Evolutionary conservation across 2,113 vertebrate genomes (phyloP), one percentile per base, ranked within the genome.

Genomic region (Xiphias gladius): DNA sequence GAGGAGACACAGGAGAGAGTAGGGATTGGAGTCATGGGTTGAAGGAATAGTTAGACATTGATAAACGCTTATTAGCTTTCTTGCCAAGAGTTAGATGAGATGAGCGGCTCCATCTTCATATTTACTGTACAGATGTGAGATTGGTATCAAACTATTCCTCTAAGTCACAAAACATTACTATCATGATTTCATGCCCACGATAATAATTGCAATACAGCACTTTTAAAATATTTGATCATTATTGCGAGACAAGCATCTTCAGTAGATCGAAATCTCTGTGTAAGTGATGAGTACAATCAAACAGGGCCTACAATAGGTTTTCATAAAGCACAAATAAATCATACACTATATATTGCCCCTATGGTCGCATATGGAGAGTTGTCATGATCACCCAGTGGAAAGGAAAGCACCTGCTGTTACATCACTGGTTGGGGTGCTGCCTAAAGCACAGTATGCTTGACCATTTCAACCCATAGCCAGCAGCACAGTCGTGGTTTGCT

Each of bases 321-420:
- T 52, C 7, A 20, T 52, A 2, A 52, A 52, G 20, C 50, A 52
- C 19, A 22, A 22, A 22, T 28, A 7, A 14, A 58, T 58, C 12
- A 28, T 58, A 58, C 13, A n/a, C 24, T 30, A 17, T 7, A 14
- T 24, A 14, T 28, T 58, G 13, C 12, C 0, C 14, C 13, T 28
- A 50, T 22, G 4, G 46, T 81, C 48, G 68, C 30, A 30, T 30
- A 30, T 57, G 1, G 28, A 61, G 22, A 62, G 63, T n/a, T 16
- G 52, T 67, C 46, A 57, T 48, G 59, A 70, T 2, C 64, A 69
- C 76, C 65, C 61, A 82, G 74, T 54, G 41, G 62, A 30, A 1
- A 43, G 26, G 52, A 2, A 83, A 80, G 41, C 69, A 73, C 73
- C 73, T 80, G 79, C 48, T 28, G 46, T 22, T 59, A 7, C 35